Base-by-base conservation (phyloP, 2,888 invertebrate genomes). In the Thereva unica region DNA sequence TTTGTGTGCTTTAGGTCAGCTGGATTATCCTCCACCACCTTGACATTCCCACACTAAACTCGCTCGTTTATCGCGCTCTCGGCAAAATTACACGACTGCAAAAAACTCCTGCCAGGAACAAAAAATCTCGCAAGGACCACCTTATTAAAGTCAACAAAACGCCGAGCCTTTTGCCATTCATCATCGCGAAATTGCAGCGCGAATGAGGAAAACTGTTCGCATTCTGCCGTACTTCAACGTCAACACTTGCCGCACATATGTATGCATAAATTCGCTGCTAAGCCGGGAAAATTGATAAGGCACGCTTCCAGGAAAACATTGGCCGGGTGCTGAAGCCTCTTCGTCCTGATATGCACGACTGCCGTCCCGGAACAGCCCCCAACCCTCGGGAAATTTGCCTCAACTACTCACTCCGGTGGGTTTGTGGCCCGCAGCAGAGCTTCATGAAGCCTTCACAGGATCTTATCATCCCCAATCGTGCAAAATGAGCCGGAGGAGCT, bases 241-340 rank as follows among this genome's bases (percentile, higher is more conserved):
- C 40, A 40, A 8, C 61, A 42, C 34, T 23, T 23, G 23, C 23
- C 23, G 23, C 34, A 50, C 41, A 50, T 50, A 50, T 41, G 61
- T 61, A 61, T 61, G 61, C 61, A 64, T 52, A 53, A 64, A 64
- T 56, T 66, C 53, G 64, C 64, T 66, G 69, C 61, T 71, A 69
- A 70, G 64, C 63, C 65, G 61, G 65, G 67, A 71, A 67, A 70
- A 71, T 67, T 71, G 71, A 71, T 71, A 71, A 71, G 71, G 71
- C 71, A 71, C 71, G 69, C 71, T 71, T 70, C 69, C 67, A 68
- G 68, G 66, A 69, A 68, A 64, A 56, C 53, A 44, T 55, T 47
- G 23, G 38, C 50, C 41, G 61, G 12, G 50, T 61, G 61, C 12
- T 50, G 61, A 50, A 38, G 61, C 50, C 49, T 23, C 49, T 61